These are phyloP conservation scores for Cyanocitta stelleri DNA, from an alignment of 2,113 vertebrate genomes.

Conservation along the genomic window DNA sequence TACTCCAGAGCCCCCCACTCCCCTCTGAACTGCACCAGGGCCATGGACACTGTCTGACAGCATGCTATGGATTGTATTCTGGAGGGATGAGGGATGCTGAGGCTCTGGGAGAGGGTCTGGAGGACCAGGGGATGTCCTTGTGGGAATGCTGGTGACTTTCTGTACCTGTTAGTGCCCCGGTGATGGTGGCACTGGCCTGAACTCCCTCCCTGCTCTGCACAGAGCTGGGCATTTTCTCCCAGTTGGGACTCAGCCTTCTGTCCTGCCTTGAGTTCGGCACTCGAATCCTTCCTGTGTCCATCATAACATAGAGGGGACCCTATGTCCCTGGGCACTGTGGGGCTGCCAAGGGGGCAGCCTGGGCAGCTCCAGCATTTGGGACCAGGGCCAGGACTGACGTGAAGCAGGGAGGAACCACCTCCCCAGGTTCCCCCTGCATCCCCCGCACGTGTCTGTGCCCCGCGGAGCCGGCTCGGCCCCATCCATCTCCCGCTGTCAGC, in stretches of 20 bases:
- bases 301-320: fast-evolving
- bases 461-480: fast-evolving
- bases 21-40: fast-evolving
- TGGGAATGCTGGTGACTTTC: not conserved
- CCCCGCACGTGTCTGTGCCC: fast-evolving
- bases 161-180: fast-evolving
- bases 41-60: fast-evolving
- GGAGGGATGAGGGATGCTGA: not conserved
- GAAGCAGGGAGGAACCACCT: fast-evolving
- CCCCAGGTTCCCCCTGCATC: fast-evolving
- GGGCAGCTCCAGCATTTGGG: not conserved
- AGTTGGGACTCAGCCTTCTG: fast-evolving
- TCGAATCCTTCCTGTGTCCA: not conserved
- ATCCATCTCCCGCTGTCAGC: conserved; percentile 39
- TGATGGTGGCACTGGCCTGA: not conserved
- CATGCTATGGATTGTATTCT: fast-evolving
- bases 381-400: fast-evolving
- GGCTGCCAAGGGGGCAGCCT: not conserved
- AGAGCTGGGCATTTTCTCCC: not conserved
- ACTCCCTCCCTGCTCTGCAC: not conserved
- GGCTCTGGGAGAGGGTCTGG: not conserved
- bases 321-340: fast-evolving
- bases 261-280: fast-evolving
- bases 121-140: not conserved
- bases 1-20: not conserved